phyloP scores from a whole-genome alignment of 2,797 vertebrate species.

The Dermochelys coriacea region DNA sequence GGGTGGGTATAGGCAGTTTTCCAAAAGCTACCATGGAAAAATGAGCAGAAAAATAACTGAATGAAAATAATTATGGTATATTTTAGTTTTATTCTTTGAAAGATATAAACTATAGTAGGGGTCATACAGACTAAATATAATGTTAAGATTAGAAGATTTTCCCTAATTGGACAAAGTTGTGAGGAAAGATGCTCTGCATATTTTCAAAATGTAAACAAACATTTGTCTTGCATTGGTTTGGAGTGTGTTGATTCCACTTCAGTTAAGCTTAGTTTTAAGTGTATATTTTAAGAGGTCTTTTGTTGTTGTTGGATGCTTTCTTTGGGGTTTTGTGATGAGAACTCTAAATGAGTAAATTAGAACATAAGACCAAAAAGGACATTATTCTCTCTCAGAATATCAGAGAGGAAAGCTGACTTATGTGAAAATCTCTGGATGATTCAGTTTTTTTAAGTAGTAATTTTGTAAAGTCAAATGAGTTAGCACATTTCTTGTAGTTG shows the following conservation, averaged over 20 bases:
- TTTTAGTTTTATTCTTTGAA: neutral
- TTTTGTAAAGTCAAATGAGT: neutral
- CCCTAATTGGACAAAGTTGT: accelerated
- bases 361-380: neutral
- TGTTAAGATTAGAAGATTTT: neutral
- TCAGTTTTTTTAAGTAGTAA: neutral
- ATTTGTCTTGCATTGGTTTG: neutral
- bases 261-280: neutral
- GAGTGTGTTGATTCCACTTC: neutral
- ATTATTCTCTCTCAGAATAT: accelerated
- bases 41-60: neutral
- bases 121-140: neutral
- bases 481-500: neutral
- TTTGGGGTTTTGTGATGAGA: neutral
- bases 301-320: neutral
- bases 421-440: neutral
- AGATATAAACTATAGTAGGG: neutral
- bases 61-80: neutral
- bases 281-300: neutral
- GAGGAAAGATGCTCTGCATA: neutral
- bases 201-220: neutral
- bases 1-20: accelerated
- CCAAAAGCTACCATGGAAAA: neutral
- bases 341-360: neutral
- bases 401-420: neutral